Evolutionary conservation across 2,113 vertebrate species (phyloP).

Genomic region (Austrofundulus limnaeus): DNA sequence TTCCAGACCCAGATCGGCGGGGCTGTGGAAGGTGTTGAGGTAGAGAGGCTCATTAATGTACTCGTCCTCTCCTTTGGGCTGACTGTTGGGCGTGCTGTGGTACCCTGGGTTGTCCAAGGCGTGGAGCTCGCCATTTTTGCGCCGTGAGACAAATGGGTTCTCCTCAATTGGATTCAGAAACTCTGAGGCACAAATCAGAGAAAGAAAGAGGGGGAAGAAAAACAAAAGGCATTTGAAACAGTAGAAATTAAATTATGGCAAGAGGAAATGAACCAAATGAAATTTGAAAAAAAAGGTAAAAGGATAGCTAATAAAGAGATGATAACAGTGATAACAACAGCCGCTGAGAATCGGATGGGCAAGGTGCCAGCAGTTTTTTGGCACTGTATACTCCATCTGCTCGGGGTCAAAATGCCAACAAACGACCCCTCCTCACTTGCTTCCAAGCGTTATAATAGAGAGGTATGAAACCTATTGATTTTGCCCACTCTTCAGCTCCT

Average conservation of each 20-base stretch:
- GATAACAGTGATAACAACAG: conserved; percentile 58
- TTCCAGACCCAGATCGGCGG: conserved; percentile 80
- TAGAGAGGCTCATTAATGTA: conserved; percentile 92
- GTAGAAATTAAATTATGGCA: conserved; percentile 21
- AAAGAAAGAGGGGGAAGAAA: conserved; percentile 10
- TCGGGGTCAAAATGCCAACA: conserved; percentile 60
- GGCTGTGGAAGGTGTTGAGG: conserved; percentile 91
- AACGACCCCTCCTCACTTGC: conserved; percentile 58
- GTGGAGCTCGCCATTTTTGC: conserved; percentile 91
- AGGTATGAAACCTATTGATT: conserved; percentile 71
- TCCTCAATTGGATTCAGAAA: conserved; percentile 94
- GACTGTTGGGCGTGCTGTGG: conserved; percentile 84
- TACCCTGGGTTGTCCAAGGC: conserved; percentile 94
- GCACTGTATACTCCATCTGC: conserved; percentile 63
- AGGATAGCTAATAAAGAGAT: conserved; percentile 56
- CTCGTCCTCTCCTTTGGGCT: conserved; percentile 89
- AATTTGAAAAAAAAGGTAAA: conserved; percentile 23
- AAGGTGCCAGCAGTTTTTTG: conserved; percentile 64
- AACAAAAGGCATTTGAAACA: conserved; percentile 17
- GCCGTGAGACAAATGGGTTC: conserved; percentile 92
- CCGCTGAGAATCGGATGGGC: conserved; percentile 51
- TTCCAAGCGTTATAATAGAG: conserved; percentile 56
- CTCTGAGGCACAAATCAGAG: conserved; percentile 73
- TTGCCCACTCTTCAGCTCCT: conserved; percentile 64
- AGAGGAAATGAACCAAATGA: conserved; percentile 29